Evolutionary conservation across 2,888 invertebrate genomes (phyloP), one percentile per base, ranked within the genome.

Genomic region (Acronicta alni): DNA sequence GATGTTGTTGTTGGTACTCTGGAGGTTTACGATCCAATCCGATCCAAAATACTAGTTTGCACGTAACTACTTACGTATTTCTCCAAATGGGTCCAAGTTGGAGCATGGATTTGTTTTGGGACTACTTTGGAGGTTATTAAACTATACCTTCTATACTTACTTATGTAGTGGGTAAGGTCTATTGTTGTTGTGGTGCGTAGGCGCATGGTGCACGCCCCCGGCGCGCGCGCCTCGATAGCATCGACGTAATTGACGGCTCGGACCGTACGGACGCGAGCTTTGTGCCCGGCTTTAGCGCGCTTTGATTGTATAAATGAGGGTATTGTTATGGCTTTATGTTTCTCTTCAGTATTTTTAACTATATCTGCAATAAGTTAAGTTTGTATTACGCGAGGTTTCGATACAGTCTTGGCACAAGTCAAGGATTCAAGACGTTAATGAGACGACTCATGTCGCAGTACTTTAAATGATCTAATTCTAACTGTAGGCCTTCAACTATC

Each of bases 181-280:
- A 67, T 74, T 72, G 66, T 72, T 52, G 51, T 51, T 41, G 46
- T 42, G 35, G 45, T 61, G 74, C 72, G 77, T 68, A 51, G 77
- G 75, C 72, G 72, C 69, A 54, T 55, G 55, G 58, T 43, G 49
- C 41, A 47, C 57, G 67, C 63, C 42, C 49, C 17, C 35, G 57
- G 68, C 63, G 61, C 52, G 61, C 52, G 63, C 57, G 59, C 26
- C 38, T 38, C 55, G 54, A 59, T 65, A 55, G 59, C 59, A 56
- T 56, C 67, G 57, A 62, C 48, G 43, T 68, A 73, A 73, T 71
- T 66, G 75, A 58, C 69, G 65, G 67, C 61, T 57, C 37, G 60
- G 67, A 54, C 60, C 49, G 55, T 44, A 45, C 17, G 49, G 51
- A 48, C 52, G 30, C 41, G 43, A 46, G 26, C 67, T 59, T 67